Evolutionary conservation across 2,113 vertebrate genomes (phyloP).

Genomic region (Semicossyphus pulcher): DNA sequence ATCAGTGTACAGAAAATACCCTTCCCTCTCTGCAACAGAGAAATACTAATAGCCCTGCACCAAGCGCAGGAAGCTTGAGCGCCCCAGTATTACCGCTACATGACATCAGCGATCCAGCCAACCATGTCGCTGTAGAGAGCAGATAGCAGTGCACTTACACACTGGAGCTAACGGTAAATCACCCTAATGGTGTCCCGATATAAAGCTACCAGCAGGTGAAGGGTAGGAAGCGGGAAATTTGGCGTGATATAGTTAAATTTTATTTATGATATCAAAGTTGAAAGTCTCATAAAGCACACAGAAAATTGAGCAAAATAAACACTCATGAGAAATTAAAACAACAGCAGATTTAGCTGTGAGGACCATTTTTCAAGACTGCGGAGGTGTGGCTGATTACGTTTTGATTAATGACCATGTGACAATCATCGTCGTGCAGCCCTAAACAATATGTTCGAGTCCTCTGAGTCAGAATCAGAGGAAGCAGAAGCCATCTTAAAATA

Average conservation of each 20-base stretch:
- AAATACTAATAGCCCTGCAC: slow-evolving; percentile 51
- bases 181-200: slow-evolving; percentile 58
- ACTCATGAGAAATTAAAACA: too few species aligned
- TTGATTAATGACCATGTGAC: too few species aligned
- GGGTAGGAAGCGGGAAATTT: slow-evolving; percentile 17
- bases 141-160: slow-evolving; percentile 50
- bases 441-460: too few species aligned
- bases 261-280: background rate
- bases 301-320: too few species aligned
- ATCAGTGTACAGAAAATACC: slow-evolving; percentile 45
- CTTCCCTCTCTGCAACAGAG: slow-evolving; percentile 30
- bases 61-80: slow-evolving; percentile 34
- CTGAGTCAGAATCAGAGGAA: too few species aligned
- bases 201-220: slow-evolving; percentile 59
- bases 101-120: slow-evolving; percentile 54
- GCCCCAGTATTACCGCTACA: slow-evolving; percentile 36
- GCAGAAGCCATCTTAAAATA: too few species aligned
- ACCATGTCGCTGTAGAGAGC: slow-evolving; percentile 41
- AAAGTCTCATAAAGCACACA: too few species aligned
- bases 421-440: too few species aligned
- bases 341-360: too few species aligned
- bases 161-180: slow-evolving; percentile 55
- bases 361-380: too few species aligned
- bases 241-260: background rate
- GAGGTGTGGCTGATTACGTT: too few species aligned